phyloP scores from a whole-genome alignment of 2,113 vertebrate genomes.

The Oceanodroma tethys region DNA sequence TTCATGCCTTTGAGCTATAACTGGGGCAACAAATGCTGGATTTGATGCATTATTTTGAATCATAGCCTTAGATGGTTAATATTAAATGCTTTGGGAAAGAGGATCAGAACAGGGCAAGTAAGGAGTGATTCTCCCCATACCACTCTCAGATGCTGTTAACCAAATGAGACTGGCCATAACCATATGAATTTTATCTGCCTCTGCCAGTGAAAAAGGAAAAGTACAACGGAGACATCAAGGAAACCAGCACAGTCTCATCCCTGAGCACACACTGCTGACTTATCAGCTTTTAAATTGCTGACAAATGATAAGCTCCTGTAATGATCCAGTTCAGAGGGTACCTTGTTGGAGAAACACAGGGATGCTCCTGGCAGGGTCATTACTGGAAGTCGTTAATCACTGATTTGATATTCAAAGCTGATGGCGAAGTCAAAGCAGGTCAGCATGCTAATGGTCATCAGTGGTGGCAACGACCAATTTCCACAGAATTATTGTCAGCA shows the following conservation, averaged over 20 bases:
- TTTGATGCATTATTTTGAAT: neutral
- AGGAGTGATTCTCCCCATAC: neutral
- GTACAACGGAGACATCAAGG: neutral
- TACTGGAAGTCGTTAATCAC: slow-evolving; percentile 57
- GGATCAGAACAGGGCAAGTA: neutral
- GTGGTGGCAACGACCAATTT: slow-evolving; percentile 54
- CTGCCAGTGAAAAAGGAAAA: neutral
- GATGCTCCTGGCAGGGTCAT: slow-evolving; percentile 47
- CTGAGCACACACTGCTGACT: neutral
- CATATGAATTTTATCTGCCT: neutral
- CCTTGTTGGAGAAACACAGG: slow-evolving; percentile 48
- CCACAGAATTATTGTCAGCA: slow-evolving; percentile 57
- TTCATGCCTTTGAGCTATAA: neutral
- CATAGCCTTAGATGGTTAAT: neutral
- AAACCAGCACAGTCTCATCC: neutral
- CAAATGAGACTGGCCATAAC: neutral
- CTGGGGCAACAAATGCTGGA: neutral
- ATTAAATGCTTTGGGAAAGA: neutral
- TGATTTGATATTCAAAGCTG: slow-evolving; percentile 65
- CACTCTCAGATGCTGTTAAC: neutral
- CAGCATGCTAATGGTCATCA: slow-evolving; percentile 61
- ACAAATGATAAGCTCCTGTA: slow-evolving; percentile 52
- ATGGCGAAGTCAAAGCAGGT: slow-evolving; percentile 51
- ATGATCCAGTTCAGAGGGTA: slow-evolving; percentile 46
- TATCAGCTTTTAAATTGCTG: slow-evolving; percentile 56